Base-by-base conservation (phyloP, 1,140 invertebrate species). In the Drosophila nebulosa region DNA sequence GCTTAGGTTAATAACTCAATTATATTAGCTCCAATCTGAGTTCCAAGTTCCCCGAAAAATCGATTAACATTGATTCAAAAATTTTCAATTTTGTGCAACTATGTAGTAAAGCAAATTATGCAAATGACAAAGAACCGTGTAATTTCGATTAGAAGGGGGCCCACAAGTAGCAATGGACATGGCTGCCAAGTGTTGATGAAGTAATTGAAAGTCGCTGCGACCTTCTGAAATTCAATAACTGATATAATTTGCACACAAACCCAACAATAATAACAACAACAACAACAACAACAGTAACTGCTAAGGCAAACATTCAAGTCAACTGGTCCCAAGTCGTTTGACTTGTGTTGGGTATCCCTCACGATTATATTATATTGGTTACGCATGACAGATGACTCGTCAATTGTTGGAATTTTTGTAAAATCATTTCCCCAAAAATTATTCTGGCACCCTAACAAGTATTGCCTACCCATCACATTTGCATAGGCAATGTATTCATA, bases 141-240 rank as follows among this genome's bases (percentile, higher is more conserved):
- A 70, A 74, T 51, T 62, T 51, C 64, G 58, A 77, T 76, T 76
- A 76, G 74, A 74, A 77, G 74, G 74, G 35, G 74, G 39, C 39
- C 16, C 16, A 16, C 16, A 22, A 36, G 10, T 35, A 32, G 21
- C 21, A 36, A 35, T 57, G 30, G 30, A 16, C 30, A 32, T 26
- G 27, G 32, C 35, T 39, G 51, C 56, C 53, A 60, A 57, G 39
- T 26, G 35, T 59, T 53, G 64, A 63, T 74, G 42, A 52, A 61
- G 57, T 77, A 69, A 74, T 77, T 74, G 70, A 74, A 77, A 69
- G 70, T 46, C 50, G 18, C 39, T 7, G 39, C 65, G 74, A 69
- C 74, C 74, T 74, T 77, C 74, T 73, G 57, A 64, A 64, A 59
- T 69, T 51, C 53, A 69, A 53, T 63, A 71, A 74, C 74, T 69